These are phyloP conservation scores for Coecobrya sp. DNA, from an alignment of 2,888 invertebrate genomes.

Conservation along the genomic window DNA sequence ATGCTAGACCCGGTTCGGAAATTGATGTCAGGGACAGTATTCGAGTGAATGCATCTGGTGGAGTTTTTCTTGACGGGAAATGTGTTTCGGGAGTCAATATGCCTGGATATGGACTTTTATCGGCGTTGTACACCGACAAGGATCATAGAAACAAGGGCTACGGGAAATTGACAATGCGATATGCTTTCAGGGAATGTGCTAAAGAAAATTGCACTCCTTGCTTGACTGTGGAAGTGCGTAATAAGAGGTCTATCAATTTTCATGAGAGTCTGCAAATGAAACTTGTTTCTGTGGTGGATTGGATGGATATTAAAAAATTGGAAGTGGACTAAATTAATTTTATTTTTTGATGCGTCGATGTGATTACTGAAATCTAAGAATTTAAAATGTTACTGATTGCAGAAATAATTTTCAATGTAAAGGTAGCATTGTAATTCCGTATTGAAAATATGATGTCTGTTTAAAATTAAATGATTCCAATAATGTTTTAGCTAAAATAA, in stretches of 20 bases:
- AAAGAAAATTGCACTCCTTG: conserved; percentile 55
- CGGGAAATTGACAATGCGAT: conserved; percentile 57
- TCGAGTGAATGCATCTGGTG: background rate
- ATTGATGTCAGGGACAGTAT: background rate
- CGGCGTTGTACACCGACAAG: conserved; percentile 44
- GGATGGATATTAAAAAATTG: background rate
- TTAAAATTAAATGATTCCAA: no score
- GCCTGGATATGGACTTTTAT: conserved; percentile 35
- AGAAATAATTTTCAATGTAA: no score
- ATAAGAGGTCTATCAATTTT: background rate
- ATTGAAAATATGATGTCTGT: no score
- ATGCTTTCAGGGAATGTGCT: conserved; percentile 42
- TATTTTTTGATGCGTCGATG: no score
- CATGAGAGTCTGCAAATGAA: background rate
- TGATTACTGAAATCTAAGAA: no score
- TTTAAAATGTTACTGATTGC: no score
- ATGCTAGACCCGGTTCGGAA: background rate
- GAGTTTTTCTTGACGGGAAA: conserved; percentile 58
- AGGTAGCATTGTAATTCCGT: no score
- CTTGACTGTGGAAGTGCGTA: background rate
- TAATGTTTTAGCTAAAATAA: no score
- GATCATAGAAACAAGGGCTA: conserved; percentile 55
- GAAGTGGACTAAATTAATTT: background rate
- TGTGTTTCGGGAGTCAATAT: conserved; percentile 41
- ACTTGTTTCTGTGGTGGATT: background rate